phyloP scores from a whole-genome alignment of 2,113 vertebrate species.

The Centropus unirufus region DNA sequence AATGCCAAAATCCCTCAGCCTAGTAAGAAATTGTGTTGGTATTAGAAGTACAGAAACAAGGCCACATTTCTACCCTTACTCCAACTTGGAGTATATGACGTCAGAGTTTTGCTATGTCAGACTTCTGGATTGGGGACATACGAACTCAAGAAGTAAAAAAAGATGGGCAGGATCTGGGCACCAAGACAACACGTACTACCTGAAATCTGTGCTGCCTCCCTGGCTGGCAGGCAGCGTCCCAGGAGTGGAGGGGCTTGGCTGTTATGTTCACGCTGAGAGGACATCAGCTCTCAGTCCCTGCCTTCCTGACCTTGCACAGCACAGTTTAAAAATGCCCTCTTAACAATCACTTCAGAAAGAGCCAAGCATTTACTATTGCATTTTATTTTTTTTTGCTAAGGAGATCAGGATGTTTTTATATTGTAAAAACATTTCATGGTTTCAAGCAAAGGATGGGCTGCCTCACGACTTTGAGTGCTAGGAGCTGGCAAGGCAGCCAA shows the following conservation, averaged over 20 bases:
- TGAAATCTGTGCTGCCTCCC: background rate
- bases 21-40: background rate
- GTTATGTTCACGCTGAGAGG: rapidly evolving
- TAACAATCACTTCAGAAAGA: background rate
- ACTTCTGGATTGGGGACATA: background rate
- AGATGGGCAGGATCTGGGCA: background rate
- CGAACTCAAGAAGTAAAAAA: background rate
- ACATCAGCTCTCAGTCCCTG: background rate
- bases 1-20: background rate
- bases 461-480: background rate
- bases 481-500: background rate
- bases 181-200: background rate
- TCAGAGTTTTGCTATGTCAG: background rate
- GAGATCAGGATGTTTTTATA: background rate
- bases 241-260: background rate
- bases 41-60: background rate
- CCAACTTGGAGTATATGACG: background rate
- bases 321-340: background rate
- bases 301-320: background rate
- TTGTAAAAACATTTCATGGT: background rate
- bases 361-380: background rate
- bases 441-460: background rate
- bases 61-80: background rate
- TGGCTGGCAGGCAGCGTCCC: background rate
- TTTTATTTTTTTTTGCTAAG: background rate